phyloP scores from a whole-genome alignment of 2,888 invertebrate genomes.

The Apocheima hispidaria region DNA sequence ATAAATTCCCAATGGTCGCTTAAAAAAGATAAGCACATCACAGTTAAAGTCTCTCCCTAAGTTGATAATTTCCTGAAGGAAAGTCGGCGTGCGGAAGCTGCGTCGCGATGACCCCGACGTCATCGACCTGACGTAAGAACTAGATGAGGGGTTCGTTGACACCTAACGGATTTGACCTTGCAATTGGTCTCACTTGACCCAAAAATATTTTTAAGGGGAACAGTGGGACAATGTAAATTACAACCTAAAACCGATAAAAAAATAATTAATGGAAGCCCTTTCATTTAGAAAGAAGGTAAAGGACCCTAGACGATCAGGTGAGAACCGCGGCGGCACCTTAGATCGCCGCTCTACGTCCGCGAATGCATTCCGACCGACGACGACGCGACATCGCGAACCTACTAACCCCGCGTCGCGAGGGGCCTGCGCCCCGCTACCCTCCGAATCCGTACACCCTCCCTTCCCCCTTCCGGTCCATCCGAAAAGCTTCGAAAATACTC shows the following conservation, averaged over 20 bases:
- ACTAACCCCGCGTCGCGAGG: constrained; percentile 84
- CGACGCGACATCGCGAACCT: constrained; percentile 85
- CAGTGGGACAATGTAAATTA: constrained; percentile 41
- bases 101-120: constrained; percentile 72
- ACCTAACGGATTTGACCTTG: constrained; percentile 80
- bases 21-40: constrained; percentile 49
- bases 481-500: constrained; percentile 83
- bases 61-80: constrained; percentile 29
- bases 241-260: constrained; percentile 46
- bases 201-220: constrained; percentile 58
- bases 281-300: constrained; percentile 67
- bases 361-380: constrained; percentile 85
- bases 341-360: constrained; percentile 84
- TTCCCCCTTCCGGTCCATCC: constrained; percentile 77
- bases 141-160: constrained; percentile 82
- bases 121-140: constrained; percentile 81
- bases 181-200: constrained; percentile 73
- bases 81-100: constrained; percentile 49
- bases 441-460: constrained; percentile 77
- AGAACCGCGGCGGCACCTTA: constrained; percentile 80
- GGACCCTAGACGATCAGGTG: constrained; percentile 75
- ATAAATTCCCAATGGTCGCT: constrained; percentile 52
- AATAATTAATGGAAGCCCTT: constrained; percentile 42
- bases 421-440: constrained; percentile 83
- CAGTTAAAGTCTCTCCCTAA: constrained; percentile 46